Evolutionary conservation across 2,888 invertebrate species (phyloP).

Genomic region (Dryococelus australis): DNA sequence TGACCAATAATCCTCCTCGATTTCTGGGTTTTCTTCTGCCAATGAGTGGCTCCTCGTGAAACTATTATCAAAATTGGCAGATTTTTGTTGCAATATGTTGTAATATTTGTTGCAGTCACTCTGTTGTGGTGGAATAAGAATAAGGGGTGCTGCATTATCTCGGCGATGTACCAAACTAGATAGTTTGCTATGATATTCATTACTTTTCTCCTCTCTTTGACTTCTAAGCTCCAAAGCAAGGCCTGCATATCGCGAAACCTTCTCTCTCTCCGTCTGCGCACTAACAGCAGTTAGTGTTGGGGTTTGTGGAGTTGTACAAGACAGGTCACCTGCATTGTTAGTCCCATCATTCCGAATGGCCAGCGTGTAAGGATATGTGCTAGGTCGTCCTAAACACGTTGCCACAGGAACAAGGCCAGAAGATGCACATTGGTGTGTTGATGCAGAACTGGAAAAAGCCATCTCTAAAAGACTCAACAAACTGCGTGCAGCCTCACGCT

Average conservation of each 20-base stretch:
- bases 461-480: slow-evolving; percentile 75
- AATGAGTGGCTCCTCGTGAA: neutral
- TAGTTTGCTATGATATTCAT: neutral
- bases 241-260: slow-evolving; percentile 49
- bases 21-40: slow-evolving; percentile 23
- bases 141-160: slow-evolving; percentile 49
- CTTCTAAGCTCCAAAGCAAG: slow-evolving; percentile 45
- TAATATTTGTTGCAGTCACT: slow-evolving; percentile 54
- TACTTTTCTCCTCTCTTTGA: slow-evolving; percentile 4
- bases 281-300: slow-evolving; percentile 49
- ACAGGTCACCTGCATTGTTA: neutral
- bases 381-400: slow-evolving; percentile 68
- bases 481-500: slow-evolving; percentile 87
- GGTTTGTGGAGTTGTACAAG: slow-evolving; percentile 42
- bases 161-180: slow-evolving; percentile 49
- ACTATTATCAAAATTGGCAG: slow-evolving; percentile 21
- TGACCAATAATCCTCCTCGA: slow-evolving; percentile 21
- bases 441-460: slow-evolving; percentile 53
- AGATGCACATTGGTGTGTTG: slow-evolving; percentile 47
- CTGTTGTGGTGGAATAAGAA: slow-evolving; percentile 35
- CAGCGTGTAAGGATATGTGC: slow-evolving; percentile 70
- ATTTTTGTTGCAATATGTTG: slow-evolving; percentile 55
- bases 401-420: slow-evolving; percentile 60
- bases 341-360: slow-evolving; percentile 41
- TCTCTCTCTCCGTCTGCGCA: slow-evolving; percentile 49